Conservation (phyloP, 2,888 invertebrate genomes). For the Girardia tigrina region DNA sequence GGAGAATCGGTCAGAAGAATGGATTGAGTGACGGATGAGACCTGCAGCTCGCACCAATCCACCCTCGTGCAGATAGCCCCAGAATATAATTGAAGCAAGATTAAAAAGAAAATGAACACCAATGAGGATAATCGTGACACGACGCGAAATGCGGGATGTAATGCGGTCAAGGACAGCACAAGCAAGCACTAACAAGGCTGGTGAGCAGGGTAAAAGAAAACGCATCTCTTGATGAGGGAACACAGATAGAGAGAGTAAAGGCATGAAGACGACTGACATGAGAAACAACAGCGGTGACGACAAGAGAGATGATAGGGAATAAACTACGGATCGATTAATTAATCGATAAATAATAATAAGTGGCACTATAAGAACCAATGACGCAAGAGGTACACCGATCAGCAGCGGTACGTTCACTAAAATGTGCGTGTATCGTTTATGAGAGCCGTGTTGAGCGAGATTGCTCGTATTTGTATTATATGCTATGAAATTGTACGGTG, state of each 20-base stretch:
- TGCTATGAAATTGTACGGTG: no score
- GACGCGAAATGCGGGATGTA: not conserved
- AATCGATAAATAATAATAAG: no score
- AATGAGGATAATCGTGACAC: not conserved
- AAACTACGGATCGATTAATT: no score
- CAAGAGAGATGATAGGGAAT: no score
- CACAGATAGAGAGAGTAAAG: constrained; percentile 5
- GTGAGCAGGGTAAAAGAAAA: constrained; percentile 30
- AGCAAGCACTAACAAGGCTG: constrained; percentile 12
- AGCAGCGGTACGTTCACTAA: no score
- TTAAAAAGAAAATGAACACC: constrained; percentile 33
- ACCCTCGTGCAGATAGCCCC: constrained; percentile 34
- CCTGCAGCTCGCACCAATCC: not conserved
- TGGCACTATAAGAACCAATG: no score
- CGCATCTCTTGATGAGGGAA: constrained; percentile 34
- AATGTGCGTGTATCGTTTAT: no score
- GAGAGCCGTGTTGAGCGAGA: no score
- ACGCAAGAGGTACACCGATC: no score
- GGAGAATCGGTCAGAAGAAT: not conserved
- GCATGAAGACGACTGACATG: no score
- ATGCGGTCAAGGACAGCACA: not conserved
- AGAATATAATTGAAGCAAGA: constrained; percentile 28
- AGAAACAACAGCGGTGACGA: no score
- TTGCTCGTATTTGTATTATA: no score
- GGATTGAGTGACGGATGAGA: not conserved